These are phyloP conservation scores for Leptarthrus brevirostris DNA, from an alignment of 2,888 invertebrate genomes.

Conservation along the genomic window DNA sequence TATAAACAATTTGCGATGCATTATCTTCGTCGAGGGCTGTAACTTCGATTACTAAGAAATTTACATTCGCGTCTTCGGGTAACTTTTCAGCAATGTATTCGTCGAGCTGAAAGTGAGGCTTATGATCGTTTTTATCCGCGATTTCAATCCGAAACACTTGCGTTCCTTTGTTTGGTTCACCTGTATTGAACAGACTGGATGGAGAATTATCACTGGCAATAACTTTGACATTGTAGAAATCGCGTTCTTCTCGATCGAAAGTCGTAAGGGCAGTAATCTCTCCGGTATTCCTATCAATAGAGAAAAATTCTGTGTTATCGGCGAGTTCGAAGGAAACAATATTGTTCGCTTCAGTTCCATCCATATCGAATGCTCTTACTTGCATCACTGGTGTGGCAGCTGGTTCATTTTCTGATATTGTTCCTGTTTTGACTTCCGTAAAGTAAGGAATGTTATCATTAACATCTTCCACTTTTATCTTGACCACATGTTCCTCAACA, in stretches of 20 bases:
- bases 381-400: slow-evolving; percentile 88
- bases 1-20: slow-evolving; percentile 87
- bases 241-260: slow-evolving; percentile 88
- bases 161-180: slow-evolving; percentile 79
- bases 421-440: slow-evolving; percentile 82
- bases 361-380: slow-evolving; percentile 84
- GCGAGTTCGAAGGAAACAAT: slow-evolving; percentile 82
- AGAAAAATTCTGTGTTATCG: slow-evolving; percentile 78
- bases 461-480: slow-evolving; percentile 84
- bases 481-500: slow-evolving; percentile 82
- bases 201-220: slow-evolving; percentile 91
- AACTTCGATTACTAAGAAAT: slow-evolving; percentile 86
- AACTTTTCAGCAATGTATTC: slow-evolving; percentile 80
- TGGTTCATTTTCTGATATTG: slow-evolving; percentile 86
- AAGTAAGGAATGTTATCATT: slow-evolving; percentile 93
- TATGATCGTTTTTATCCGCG: slow-evolving; percentile 96
- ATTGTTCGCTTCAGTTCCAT: slow-evolving; percentile 85
- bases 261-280: slow-evolving; percentile 83
- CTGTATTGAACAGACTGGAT: slow-evolving; percentile 76
- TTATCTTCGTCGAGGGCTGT: slow-evolving; percentile 89
- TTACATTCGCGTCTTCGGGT: slow-evolving; percentile 85
- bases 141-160: slow-evolving; percentile 91
- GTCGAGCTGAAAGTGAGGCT: slow-evolving; percentile 85
- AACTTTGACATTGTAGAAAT: slow-evolving; percentile 89
- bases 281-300: slow-evolving; percentile 86